Conservation (phyloP, 2,113 vertebrate species). For the Mixornis gularis region DNA sequence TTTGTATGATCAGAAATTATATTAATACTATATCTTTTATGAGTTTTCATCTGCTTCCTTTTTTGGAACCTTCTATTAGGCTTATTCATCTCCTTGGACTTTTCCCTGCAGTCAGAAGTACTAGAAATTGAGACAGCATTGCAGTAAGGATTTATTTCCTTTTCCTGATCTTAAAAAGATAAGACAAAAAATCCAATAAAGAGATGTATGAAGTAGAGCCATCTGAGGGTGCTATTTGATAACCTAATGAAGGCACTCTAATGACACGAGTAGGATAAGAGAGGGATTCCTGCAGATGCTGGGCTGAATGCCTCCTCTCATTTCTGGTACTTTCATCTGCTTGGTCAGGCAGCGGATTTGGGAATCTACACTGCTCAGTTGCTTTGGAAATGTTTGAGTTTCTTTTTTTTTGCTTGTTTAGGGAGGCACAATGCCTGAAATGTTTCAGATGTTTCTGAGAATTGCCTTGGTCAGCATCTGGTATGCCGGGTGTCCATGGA, state of each 20-base stretch:
- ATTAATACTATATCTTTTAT: not conserved
- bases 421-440: not conserved
- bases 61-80: not conserved
- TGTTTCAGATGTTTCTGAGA: not conserved
- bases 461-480: not conserved
- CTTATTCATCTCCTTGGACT: not conserved
- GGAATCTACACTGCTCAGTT: not conserved
- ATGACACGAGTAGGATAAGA: not conserved
- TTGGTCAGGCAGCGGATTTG: not conserved
- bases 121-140: not conserved
- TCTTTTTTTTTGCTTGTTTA: not conserved
- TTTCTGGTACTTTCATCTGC: not conserved
- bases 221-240: slow-evolving; percentile 55
- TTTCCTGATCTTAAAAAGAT: not conserved
- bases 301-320: not conserved
- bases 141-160: not conserved
- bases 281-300: not conserved
- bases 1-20: not conserved
- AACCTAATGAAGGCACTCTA: not conserved
- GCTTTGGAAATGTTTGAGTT: not conserved
- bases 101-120: not conserved
- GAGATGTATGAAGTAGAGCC: not conserved
- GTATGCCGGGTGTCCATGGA: not conserved
- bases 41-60: not conserved
- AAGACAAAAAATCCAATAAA: not conserved